These are phyloP conservation scores for Parazoanthus swiftii DNA, from an alignment of 92 coral and sea anemone genomes.

Conservation along the genomic window DNA sequence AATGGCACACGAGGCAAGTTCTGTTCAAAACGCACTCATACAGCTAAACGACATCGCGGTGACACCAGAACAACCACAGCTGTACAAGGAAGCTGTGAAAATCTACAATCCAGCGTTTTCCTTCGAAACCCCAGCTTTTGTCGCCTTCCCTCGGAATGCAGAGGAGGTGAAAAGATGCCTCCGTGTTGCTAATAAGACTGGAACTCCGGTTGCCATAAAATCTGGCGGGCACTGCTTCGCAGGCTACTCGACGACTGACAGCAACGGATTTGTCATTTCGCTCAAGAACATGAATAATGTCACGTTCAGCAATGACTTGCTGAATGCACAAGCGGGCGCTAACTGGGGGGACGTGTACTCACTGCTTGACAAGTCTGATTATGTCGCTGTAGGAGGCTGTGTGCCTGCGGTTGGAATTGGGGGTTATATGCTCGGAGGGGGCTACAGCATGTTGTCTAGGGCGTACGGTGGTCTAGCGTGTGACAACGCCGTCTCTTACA, in stretches of 20 bases:
- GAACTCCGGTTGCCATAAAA: constrained; percentile 67
- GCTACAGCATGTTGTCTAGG: constrained; percentile 86
- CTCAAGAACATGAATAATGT: constrained; percentile 66
- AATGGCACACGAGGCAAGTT: constrained; percentile 1
- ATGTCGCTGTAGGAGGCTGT: constrained; percentile 84
- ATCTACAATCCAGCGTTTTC: constrained; percentile 75
- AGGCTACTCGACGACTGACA: constrained; percentile 81
- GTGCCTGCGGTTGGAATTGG: constrained; percentile 78
- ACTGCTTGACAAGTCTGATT: constrained; percentile 51
- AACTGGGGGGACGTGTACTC: constrained; percentile 77
- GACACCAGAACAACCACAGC: constrained; percentile 66
- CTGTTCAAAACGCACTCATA: constrained; percentile 47
- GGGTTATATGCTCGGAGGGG: constrained; percentile 84
- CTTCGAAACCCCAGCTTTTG: constrained; percentile 81
- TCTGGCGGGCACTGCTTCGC: constrained; percentile 89
- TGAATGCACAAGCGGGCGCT: constrained; percentile 61
- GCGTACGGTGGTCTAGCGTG: constrained; percentile 79
- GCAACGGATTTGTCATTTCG: constrained; percentile 80
- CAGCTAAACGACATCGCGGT: constrained; percentile 69
- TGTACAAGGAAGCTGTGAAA: constrained; percentile 67
- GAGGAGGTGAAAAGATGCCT: constrained; percentile 79
- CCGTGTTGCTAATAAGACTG: constrained; percentile 53
- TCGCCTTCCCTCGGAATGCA: constrained; percentile 67
- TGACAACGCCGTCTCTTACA: constrained; percentile 69
- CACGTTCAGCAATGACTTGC: constrained; percentile 39